Base-by-base conservation (phyloP, 2,888 invertebrate species). In the Entomobrya multifasciata region DNA sequence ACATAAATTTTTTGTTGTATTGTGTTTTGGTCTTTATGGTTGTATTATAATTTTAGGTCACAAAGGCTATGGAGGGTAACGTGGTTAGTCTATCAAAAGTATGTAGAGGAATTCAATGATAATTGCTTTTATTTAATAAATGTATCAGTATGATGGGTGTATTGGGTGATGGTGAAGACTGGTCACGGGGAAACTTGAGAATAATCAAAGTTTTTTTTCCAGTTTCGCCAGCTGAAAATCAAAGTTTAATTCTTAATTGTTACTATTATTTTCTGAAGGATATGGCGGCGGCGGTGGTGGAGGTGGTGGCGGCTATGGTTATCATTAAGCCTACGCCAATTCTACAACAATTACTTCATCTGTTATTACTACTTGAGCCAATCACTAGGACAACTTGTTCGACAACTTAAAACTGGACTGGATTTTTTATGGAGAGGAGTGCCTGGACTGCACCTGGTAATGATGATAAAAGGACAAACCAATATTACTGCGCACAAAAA, bases 211-310 rank as follows among this genome's bases (percentile, higher is more conserved):
- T 25, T 62, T 11, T 62, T 62, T n/a, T 17, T 65, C n/a, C 65
- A 65, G 15, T 2, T 3, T 49, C 13, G n/a, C 13, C n/a, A 49
- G 13, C 2, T 15, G n/a, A 49, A 4, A 8, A 10, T 3, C n/a
- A 36, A 36, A 8, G 8, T 49, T 10, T 17, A 57, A 25, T 57
- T 57, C 13, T 22, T 57, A 10, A 57, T 57, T 1, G 2, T 22
- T 57, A 5, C 25, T 22, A 65, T 22, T 67, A 76, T 83, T 65
- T 49, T 41, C 36, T 55, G n/a, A 77, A 70, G 87, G 87, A 60
- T 80, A 86, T 47, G 88, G 88, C n/a, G 80, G 81, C 20, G 87
- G 87, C 13, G 87, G 87, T 55, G 86, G 86, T 30, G 86, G 83
- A 11, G 86, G 86, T 15, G 88, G 87, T 44, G 87, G 87, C 49